Evolutionary conservation across 2,797 vertebrate genomes (phyloP).

Genomic region (Liasis olivaceus): DNA sequence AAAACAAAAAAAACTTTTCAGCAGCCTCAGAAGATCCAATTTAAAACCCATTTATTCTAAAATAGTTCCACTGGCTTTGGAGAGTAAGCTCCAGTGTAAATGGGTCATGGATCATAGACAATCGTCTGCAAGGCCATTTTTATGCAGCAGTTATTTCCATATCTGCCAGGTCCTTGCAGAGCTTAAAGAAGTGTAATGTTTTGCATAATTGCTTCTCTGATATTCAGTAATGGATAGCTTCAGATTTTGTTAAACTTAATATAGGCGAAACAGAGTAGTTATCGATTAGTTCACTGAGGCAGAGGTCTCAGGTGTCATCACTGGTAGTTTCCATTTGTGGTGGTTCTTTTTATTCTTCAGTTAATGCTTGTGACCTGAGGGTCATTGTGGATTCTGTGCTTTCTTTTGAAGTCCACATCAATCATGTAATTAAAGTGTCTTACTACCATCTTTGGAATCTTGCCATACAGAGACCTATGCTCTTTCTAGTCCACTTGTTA

Average conservation of each 20-base stretch:
- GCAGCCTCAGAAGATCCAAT: constrained; percentile 39
- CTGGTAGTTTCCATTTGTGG: constrained; percentile 69
- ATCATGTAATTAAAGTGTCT: constrained; percentile 72
- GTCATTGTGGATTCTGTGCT: constrained; percentile 67
- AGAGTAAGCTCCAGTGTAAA: not conserved
- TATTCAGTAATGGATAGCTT: constrained; percentile 65
- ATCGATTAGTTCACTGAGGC: constrained; percentile 63
- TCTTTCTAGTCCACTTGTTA: constrained; percentile 63
- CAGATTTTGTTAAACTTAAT: constrained; percentile 72
- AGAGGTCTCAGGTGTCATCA: constrained; percentile 72
- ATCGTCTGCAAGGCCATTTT: constrained; percentile 37
- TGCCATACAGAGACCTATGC: constrained; percentile 63
- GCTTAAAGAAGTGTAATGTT: constrained; percentile 62
- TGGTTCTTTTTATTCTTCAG: constrained; percentile 70
- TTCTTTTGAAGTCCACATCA: constrained; percentile 71
- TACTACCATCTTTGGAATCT: constrained; percentile 69
- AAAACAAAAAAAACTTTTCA: constrained; percentile 44
- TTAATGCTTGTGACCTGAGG: constrained; percentile 71
- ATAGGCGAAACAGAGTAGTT: constrained; percentile 67
- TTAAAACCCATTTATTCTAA: not conserved
- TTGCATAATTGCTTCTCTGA: constrained; percentile 68
- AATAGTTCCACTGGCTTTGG: not conserved
- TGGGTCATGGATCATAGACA: not conserved
- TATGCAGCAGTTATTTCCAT: constrained; percentile 47
- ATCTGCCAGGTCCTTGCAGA: constrained; percentile 50